Base-by-base conservation (phyloP, 2,888 invertebrate species). In the Drosophila mayaguana region DNA sequence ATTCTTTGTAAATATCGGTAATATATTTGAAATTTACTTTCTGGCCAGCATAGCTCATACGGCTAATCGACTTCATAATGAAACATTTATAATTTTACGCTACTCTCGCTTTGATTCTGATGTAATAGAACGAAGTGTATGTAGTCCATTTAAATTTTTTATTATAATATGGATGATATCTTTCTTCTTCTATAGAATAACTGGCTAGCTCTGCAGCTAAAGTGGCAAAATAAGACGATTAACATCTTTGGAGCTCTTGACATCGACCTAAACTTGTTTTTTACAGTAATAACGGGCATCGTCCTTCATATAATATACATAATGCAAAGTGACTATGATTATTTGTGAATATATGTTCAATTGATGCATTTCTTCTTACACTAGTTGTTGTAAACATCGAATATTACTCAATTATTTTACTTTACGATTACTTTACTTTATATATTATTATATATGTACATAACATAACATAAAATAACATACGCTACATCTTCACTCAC, bases 271-370 rank as follows among this genome's bases (percentile, higher is more conserved):
- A 36, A 56, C 0, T 6, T 70, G 8, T 45, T 40, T 0, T 78
- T 83, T 62, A 3, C 18, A 12, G 28, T 61, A 14, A 0, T 59
- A 9, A 18, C 46, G 1, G 25, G 45, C 11, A 66, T 64, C 2
- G 3, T 75, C 0, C 20, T 80, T 0, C 57, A 83, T n/a, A 45
- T 66, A n/a, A 55, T 80, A 1, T 80, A 78, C 9, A 55, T 75
- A 57, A 43, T 74, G 2, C 83, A 77, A 42, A 62, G 25, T 8
- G 80, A 73, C 25, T 80, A 73, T 36, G 2, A 25, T 14, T 36
- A 25, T 6, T 18, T 59, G 12, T 11, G 20, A 43, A 59, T 11
- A 9, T 16, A 16, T 12, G 2, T 22, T 22, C 11, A n/a, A 9
- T 48, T 5, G 2, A 16, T 16, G 1, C 14, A 8, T 25, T 25